A percentile compares a stretch with the other conserved stretches of the same genome.
Conservation (phyloP, 2,888 invertebrate species). For the Athalia circularis region DNA sequence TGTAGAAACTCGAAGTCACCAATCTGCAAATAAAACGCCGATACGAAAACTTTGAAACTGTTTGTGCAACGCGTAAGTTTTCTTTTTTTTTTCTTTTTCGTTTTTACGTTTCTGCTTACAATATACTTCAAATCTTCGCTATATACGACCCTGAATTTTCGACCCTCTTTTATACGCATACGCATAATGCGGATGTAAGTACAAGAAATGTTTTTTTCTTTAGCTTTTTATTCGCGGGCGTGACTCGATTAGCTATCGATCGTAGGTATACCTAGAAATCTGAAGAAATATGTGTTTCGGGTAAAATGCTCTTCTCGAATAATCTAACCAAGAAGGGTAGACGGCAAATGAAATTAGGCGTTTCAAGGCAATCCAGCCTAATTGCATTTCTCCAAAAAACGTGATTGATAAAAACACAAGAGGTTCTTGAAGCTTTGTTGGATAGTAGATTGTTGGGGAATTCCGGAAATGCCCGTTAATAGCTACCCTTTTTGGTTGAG, state of each 20-base stretch:
- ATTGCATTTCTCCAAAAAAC: slow-evolving; percentile 54
- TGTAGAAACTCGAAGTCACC: neutral
- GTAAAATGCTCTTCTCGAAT: slow-evolving; percentile 10
- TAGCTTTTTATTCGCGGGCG: neutral
- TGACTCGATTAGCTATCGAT: slow-evolving; percentile 32
- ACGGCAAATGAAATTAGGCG: slow-evolving; percentile 47
- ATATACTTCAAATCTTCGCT: neutral
- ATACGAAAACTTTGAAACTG: neutral
- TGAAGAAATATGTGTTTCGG: slow-evolving; percentile 6
- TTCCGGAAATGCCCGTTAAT: slow-evolving; percentile 48
- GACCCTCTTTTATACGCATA: neutral
- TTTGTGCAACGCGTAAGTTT: no score
- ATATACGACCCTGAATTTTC: neutral
- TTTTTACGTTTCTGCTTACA: no score
- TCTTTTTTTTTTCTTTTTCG: no score
- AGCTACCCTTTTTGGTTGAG: slow-evolving; percentile 33
- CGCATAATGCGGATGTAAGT: neutral
- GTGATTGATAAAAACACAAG: slow-evolving; percentile 61
- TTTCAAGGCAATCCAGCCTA: slow-evolving; percentile 57
- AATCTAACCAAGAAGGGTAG: slow-evolving; percentile 13
- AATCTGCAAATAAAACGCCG: neutral
- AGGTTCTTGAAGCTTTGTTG: slow-evolving; percentile 16
- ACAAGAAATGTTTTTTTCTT: neutral
- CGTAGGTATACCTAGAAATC: slow-evolving; percentile 1
- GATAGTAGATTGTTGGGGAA: slow-evolving; percentile 37